Conservation (phyloP, 2,797 vertebrate species). For the Acipenser oxyrinchus region DNA sequence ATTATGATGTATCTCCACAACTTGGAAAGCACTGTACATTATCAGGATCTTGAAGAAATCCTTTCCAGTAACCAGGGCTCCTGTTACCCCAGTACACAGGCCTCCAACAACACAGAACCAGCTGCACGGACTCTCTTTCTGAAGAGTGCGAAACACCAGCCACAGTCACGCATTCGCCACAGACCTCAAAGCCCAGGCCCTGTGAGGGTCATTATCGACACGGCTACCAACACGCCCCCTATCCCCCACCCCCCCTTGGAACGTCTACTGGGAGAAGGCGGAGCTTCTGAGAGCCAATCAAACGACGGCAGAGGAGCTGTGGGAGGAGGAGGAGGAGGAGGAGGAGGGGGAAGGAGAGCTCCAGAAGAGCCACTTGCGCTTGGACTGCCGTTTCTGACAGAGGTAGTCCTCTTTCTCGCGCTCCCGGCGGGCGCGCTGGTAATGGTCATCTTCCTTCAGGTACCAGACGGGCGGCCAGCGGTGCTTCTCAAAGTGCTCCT, state of each 20-base stretch:
- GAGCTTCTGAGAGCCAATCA: constrained; percentile 39
- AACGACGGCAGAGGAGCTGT: constrained; percentile 70
- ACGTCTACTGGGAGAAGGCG: constrained; percentile 20
- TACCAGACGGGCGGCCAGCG: constrained; percentile 98
- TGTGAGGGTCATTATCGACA: too few relatives aligned
- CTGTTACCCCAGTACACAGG: too few relatives aligned
- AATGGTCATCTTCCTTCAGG: constrained; percentile 96
- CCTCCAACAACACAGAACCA: too few relatives aligned
- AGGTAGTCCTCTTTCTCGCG: constrained; percentile 95
- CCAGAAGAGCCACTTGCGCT: constrained; percentile 98
- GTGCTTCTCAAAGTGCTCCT: constrained; percentile 94
- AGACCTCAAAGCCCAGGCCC: too few relatives aligned
- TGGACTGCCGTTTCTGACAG: constrained; percentile 89
- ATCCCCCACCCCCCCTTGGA: constrained; percentile 10
- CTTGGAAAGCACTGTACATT: too few relatives aligned
- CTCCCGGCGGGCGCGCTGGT: constrained; percentile 90
- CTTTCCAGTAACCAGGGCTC: too few relatives aligned
- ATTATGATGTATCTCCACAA: too few relatives aligned
- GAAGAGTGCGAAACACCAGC: too few relatives aligned
- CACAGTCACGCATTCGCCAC: too few relatives aligned
- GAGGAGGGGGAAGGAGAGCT: constrained; percentile 79
- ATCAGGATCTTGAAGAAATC: too few relatives aligned
- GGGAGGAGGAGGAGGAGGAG: constrained; percentile 76
- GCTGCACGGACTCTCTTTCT: too few relatives aligned
- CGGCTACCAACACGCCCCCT: neutral